Conservation (phyloP, 2,888 invertebrate genomes). For the Reticulitermes lucifugus region DNA sequence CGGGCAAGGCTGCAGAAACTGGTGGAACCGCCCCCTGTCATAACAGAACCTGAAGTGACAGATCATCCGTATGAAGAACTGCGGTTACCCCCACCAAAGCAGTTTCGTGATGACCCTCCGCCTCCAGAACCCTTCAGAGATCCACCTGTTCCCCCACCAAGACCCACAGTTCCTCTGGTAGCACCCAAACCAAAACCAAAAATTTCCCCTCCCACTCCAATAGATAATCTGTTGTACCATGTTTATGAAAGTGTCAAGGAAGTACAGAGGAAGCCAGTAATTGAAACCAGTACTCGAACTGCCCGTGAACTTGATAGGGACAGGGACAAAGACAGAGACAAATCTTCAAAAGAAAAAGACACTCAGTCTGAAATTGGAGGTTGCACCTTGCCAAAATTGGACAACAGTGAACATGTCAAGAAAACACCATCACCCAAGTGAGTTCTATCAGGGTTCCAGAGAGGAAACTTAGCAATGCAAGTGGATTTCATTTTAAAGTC, state of each 20-base stretch:
- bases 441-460: conserved; percentile 28
- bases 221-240: conserved; percentile 84
- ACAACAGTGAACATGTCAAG: conserved; percentile 39
- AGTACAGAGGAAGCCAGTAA: conserved; percentile 47
- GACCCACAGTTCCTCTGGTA: conserved; percentile 33
- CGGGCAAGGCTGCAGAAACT: conserved; percentile 74
- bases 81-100: conserved; percentile 82
- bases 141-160: conserved; percentile 58
- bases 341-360: conserved; percentile 36
- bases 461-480: too few species aligned
- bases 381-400: conserved; percentile 20
- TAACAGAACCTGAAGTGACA: conserved; percentile 38
- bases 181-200: conserved; percentile 41
- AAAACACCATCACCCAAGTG: conserved; percentile 51
- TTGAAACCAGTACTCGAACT: conserved; percentile 12
- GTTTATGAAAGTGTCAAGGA: conserved; percentile 77
- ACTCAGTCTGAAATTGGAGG: background rate
- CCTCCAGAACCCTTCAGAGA: conserved; percentile 80
- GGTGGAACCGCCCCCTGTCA: conserved; percentile 59
- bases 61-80: conserved; percentile 70
- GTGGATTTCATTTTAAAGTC: too few species aligned
- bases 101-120: conserved; percentile 83
- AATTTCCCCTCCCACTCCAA: conserved; percentile 57
- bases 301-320: conserved; percentile 14
- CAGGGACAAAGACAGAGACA: background rate